These are phyloP conservation scores for Gracilinanus agilis DNA, from an alignment of 2,113 vertebrate species.

Conservation along the genomic window DNA sequence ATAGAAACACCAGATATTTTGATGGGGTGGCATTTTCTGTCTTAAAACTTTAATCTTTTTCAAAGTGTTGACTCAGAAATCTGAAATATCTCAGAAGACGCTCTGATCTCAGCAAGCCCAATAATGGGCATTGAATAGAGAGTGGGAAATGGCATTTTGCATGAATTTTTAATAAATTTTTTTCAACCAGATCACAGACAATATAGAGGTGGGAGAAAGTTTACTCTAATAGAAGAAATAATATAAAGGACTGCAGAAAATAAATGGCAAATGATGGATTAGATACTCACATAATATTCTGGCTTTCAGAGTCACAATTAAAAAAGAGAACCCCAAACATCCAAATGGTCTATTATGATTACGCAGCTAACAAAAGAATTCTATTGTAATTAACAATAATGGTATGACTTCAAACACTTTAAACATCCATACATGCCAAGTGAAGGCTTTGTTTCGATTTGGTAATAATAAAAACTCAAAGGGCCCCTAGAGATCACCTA, in stretches of 20 bases:
- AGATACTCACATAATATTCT: constrained; percentile 13
- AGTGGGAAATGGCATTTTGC: constrained; percentile 34
- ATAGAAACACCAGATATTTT: constrained; percentile 27
- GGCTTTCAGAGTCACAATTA: constrained; percentile 20
- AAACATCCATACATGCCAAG: neutral
- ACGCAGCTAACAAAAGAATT: neutral
- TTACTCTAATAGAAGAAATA: constrained; percentile 15
- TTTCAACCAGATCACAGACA: constrained; percentile 46
- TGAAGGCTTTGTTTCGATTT: neutral
- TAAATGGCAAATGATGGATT: constrained; percentile 15
- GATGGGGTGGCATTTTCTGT: constrained; percentile 18
- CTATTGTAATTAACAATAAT: constrained; percentile 4
- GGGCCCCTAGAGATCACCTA: neutral
- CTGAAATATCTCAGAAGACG: constrained; percentile 35
- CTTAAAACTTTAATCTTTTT: constrained; percentile 41
- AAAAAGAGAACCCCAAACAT: constrained; percentile 33
- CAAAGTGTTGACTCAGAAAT: constrained; percentile 35
- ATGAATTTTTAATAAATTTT: neutral
- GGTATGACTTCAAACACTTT: neutral
- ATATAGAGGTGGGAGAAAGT: neutral
- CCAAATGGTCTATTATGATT: neutral
- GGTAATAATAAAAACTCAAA: neutral
- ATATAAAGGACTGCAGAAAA: constrained; percentile 34
- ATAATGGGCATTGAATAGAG: constrained; percentile 18
- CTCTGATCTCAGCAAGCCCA: constrained; percentile 31